Evolutionary conservation across 1,140 invertebrate species (phyloP).

Genomic region (Heterodera schachtii): DNA sequence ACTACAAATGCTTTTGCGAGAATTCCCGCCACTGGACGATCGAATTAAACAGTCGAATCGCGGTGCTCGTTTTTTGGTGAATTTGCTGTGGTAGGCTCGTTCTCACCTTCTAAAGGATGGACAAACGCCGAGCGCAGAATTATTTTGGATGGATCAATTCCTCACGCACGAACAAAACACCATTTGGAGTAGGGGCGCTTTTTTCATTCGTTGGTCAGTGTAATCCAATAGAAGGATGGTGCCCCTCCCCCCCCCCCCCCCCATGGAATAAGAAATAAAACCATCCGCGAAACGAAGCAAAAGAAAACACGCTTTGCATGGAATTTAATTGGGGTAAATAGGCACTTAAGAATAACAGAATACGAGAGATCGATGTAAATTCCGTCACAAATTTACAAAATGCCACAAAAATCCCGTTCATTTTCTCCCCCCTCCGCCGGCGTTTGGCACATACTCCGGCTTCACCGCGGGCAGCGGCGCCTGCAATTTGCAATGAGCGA

Average conservation of each 20-base stretch:
- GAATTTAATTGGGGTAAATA: no score
- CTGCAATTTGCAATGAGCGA: constrained; percentile 25
- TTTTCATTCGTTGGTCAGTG: no score
- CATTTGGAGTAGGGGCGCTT: no score
- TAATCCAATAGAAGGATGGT: not conserved
- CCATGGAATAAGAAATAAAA: no score
- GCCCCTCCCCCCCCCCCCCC: no score
- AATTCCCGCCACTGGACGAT: not conserved
- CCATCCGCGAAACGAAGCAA: no score
- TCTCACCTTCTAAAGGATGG: not conserved
- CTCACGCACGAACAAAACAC: no score
- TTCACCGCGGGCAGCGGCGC: constrained; percentile 23
- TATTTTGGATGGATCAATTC: not conserved
- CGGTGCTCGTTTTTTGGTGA: not conserved
- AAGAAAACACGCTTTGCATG: no score
- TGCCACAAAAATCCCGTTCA: not conserved
- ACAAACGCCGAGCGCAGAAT: not conserved
- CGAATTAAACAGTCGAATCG: not conserved
- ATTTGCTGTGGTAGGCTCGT: not conserved
- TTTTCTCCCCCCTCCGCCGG: not conserved
- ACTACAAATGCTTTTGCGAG: no score
- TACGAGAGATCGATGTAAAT: no score
- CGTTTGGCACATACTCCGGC: constrained; percentile 9
- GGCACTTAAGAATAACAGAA: no score
- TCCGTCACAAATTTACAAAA: not conserved